Evolutionary conservation across 2,888 invertebrate genomes (phyloP).

Genomic region (Apodemia duryi): DNA sequence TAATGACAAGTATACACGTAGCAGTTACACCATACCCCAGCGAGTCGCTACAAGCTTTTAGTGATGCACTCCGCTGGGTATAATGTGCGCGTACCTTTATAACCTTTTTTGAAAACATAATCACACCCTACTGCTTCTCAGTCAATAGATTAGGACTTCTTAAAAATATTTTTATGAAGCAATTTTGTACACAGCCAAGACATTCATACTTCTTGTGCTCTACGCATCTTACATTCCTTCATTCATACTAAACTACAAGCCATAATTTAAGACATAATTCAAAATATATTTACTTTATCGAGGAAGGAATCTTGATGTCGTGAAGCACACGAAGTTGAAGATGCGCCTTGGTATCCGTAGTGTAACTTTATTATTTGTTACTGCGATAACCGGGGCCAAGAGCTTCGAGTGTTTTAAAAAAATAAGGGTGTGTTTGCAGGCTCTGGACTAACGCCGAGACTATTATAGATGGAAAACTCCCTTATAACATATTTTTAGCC

Average conservation of each 20-base stretch:
- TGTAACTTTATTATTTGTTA: no score
- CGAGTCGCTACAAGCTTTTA: no score
- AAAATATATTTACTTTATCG: slow-evolving; percentile 47
- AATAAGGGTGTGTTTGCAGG: no score
- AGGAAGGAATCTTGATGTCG: slow-evolving; percentile 60
- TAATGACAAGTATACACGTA: no score
- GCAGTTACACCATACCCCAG: no score
- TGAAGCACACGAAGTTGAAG: slow-evolving; percentile 69
- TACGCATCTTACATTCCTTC: slow-evolving; percentile 64
- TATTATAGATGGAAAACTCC: no score
- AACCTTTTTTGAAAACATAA: neutral
- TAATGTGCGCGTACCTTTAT: slow-evolving; percentile 13
- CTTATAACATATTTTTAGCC: no score
- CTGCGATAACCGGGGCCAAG: no score
- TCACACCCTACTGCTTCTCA: no score
- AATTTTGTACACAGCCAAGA: slow-evolving; percentile 22
- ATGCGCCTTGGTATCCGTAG: slow-evolving; percentile 22
- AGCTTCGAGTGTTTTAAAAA: no score
- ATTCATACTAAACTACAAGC: slow-evolving; percentile 45
- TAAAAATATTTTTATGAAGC: slow-evolving; percentile 17
- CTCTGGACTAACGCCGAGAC: no score
- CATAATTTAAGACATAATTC: slow-evolving; percentile 28
- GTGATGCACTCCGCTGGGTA: neutral
- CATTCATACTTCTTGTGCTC: slow-evolving; percentile 69
- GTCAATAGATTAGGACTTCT: no score